phyloP scores from a whole-genome alignment of 2,113 vertebrate species.

The Tyto alba region DNA sequence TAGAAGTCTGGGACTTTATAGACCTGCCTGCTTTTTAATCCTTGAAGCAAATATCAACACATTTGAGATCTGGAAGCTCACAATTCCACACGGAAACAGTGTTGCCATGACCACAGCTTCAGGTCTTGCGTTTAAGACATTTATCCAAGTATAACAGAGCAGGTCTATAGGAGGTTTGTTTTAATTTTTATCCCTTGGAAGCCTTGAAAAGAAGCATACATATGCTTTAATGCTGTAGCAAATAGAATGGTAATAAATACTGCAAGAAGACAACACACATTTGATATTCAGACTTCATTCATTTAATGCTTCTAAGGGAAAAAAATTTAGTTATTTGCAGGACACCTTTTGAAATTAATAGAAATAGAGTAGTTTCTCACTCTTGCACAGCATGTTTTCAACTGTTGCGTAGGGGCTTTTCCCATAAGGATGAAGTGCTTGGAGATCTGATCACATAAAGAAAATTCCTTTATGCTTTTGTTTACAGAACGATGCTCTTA shows the following conservation, averaged over 20 bases:
- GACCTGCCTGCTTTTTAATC: constrained; percentile 67
- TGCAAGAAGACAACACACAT: background rate
- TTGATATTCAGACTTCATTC: constrained; percentile 9
- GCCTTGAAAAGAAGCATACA: background rate
- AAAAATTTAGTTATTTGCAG: background rate
- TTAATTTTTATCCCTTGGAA: constrained; percentile 18
- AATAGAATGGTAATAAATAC: background rate
- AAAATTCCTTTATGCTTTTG: constrained; percentile 16
- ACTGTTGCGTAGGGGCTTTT: background rate
- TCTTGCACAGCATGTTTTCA: background rate
- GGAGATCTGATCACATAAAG: background rate
- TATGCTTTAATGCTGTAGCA: background rate
- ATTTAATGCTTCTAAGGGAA: constrained; percentile 15
- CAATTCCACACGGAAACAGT: background rate
- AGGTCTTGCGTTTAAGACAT: background rate
- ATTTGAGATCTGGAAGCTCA: constrained; percentile 62
- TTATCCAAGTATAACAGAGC: background rate
- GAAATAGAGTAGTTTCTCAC: background rate
- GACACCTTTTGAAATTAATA: background rate
- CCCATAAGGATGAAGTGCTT: background rate
- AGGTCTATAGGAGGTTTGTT: background rate
- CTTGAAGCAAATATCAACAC: constrained; percentile 73
- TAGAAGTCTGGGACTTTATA: constrained; percentile 46
- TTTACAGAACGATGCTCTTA: background rate
- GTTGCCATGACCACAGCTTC: constrained; percentile 62